Evolutionary conservation across 2,888 invertebrate species (phyloP), one percentile per base, ranked within the genome.

Genomic region (Drosophila bunnanda): DNA sequence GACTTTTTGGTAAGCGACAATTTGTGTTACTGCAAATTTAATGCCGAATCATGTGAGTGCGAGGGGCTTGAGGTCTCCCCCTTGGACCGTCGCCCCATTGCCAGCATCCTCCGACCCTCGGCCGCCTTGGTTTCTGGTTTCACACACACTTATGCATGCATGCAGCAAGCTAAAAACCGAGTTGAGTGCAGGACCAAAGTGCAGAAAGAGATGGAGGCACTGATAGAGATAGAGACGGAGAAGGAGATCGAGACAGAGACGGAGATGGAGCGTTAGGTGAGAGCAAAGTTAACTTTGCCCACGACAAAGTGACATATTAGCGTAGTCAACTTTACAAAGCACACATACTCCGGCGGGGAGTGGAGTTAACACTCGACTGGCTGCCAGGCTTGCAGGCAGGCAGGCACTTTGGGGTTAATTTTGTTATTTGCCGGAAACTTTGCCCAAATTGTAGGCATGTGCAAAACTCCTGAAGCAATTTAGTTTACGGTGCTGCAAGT

Each of bases 11-110:
- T 80, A 86, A 83, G 87, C 89, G 89, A 86, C 89, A 84, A 88
- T 84, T 84, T 84, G 88, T 88, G 89, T 84, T 88, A 79, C 89
- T 84, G 83, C 86, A 88, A 84, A 88, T 84, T 84, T 84, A 84
- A 84, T 84, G 83, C 80, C 86, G 56, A 88, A 85, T 88, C 88
- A 78, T 86, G 82, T 80, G 78, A 17, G 75, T 64, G 62, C 13
- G 46, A 28, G 46, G 38, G 36, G 76, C 62, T 25, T 25, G 79
- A 57, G 12, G 41, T 41, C 15, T 22, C 22, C 15, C 22, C 13
- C 8, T 15, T 22, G 43, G 71, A 73, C 64, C 12, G 36, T 4
- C 25, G 15, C 13, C 43, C 12, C 59, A 15, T 20, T 3, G 15
- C 32, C 28, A 10, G 6, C 2, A 32, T 4, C 8, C 50, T 28